Conservation (phyloP, 2,888 invertebrate genomes). For the Protodeltote pygarga region DNA sequence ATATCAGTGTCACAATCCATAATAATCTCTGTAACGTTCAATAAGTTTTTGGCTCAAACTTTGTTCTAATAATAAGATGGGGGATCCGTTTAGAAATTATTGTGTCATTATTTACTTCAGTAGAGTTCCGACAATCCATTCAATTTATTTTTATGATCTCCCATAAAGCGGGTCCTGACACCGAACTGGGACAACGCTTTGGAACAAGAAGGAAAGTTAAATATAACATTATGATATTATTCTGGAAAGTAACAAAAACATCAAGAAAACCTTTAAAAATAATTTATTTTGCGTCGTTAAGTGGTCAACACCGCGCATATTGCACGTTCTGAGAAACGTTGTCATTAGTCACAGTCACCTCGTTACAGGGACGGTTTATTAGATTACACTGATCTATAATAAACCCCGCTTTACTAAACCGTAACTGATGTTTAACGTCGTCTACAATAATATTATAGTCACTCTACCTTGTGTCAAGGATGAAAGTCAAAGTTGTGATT, state of each 20-base stretch:
- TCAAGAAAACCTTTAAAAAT: conserved; percentile 22
- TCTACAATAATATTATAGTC: conserved; percentile 21
- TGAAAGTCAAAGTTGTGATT: conserved; percentile 64
- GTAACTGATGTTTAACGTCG: conserved; percentile 42
- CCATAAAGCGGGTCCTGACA: conserved; percentile 42
- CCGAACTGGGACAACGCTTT: conserved; percentile 31
- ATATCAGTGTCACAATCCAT: too few relatives aligned
- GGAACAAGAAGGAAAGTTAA: conserved; percentile 30
- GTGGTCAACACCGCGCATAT: conserved; percentile 35
- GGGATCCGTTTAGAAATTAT: conserved; percentile 19
- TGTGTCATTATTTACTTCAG: conserved; percentile 21
- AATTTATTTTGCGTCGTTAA: conserved; percentile 40
- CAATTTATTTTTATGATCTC: conserved; percentile 27
- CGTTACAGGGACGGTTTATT: conserved; percentile 41
- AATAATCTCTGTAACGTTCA: conserved; percentile 8
- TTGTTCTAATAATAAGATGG: conserved; percentile 15
- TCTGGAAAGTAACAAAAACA: conserved; percentile 40
- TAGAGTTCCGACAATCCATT: conserved; percentile 7
- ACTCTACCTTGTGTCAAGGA: conserved; percentile 65
- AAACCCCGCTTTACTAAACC: conserved; percentile 31
- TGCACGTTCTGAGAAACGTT: conserved; percentile 39
- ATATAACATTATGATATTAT: conserved; percentile 34
- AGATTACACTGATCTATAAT: conserved; percentile 29
- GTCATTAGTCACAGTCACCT: conserved; percentile 37
- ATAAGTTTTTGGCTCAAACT: conserved; percentile 17